Evolutionary conservation across 2,888 invertebrate genomes (phyloP).

Genomic region (Acanthosoma haemorrhoidale): DNA sequence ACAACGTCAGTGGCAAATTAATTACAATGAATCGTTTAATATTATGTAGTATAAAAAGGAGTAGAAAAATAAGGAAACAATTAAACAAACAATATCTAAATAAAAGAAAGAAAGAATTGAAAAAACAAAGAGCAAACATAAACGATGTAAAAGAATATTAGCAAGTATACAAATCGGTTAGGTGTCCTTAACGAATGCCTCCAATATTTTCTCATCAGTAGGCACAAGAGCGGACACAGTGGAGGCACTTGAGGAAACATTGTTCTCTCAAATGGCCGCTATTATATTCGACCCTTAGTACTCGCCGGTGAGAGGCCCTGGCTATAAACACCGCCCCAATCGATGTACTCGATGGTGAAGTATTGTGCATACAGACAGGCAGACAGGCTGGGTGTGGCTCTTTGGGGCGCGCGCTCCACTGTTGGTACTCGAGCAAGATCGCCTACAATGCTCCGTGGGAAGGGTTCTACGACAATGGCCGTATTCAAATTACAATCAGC

Average conservation of each 20-base stretch:
- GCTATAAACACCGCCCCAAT: not conserved
- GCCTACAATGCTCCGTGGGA: not conserved
- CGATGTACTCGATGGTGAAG: not conserved
- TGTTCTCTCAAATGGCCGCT: not conserved
- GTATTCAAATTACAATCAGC: not conserved
- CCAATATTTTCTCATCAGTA: not conserved
- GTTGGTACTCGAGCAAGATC: not conserved
- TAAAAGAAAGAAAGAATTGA: too few relatives aligned
- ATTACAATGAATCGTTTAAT: too few relatives aligned
- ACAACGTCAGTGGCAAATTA: too few relatives aligned
- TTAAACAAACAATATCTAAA: too few relatives aligned
- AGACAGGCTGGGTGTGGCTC: not conserved
- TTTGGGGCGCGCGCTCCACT: not conserved
- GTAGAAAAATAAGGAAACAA: too few relatives aligned
- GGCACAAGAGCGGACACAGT: not conserved
- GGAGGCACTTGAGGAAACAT: not conserved
- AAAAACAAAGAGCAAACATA: too few relatives aligned
- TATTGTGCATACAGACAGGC: not conserved
- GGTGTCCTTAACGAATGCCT: not conserved
- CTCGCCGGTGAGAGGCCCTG: not conserved
- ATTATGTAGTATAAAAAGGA: too few relatives aligned
- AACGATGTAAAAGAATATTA: too few relatives aligned
- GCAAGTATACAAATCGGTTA: too few relatives aligned
- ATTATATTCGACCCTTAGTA: not conserved
- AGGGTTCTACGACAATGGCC: not conserved